Base-by-base conservation (phyloP, 92 coral and sea anemone genomes). In the Porites evermanni region DNA sequence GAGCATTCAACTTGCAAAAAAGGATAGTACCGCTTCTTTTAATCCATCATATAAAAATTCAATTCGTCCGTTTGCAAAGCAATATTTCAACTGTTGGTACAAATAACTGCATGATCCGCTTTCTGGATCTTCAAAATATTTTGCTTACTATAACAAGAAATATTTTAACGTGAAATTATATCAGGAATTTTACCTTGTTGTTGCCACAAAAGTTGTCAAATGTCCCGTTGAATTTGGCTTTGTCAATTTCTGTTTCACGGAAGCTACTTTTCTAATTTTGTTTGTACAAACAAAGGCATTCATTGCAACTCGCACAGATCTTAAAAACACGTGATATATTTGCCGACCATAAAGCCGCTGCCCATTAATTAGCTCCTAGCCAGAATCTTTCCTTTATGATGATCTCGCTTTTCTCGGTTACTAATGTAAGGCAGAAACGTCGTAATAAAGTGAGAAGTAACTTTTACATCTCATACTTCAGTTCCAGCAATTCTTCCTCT, bases 161-260 rank as follows among this genome's bases (percentile, higher is more conserved):
- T 23, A 1, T 67, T 24, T 19, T 23, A 24, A 78, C 8, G 7
- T 58, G 32, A 58, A 29, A 6, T 8, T 38, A 38, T 38, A 26
- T 2, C 13, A 12, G 12, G 26, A 58, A 5, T 50, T 78, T 50
- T 64, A 68, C 83, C 70, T 64, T 61, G 10, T 67, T 24, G 44
- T 8, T 44, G 53, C 50, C 47, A 38, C 47, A 38, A 38, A 4
- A 38, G 47, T 38, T 38, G 47, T 38, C 47, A 38, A 38, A 38
- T 79, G 38, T 64, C 65, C 59, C 65, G 38, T 47, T 20, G 68
- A 60, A 13, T 77, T 64, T 77, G 52, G 80, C 80, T 77, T 29
- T 60, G 24, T 24, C 80, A 77, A 77, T 76, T 56, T 76, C 53
- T 17, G 67, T 21, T 20, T 12, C 67, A 79, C 20, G 72, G 64